Evolutionary conservation across 2,113 vertebrate genomes (phyloP).

Genomic region (Aythya baeri): DNA sequence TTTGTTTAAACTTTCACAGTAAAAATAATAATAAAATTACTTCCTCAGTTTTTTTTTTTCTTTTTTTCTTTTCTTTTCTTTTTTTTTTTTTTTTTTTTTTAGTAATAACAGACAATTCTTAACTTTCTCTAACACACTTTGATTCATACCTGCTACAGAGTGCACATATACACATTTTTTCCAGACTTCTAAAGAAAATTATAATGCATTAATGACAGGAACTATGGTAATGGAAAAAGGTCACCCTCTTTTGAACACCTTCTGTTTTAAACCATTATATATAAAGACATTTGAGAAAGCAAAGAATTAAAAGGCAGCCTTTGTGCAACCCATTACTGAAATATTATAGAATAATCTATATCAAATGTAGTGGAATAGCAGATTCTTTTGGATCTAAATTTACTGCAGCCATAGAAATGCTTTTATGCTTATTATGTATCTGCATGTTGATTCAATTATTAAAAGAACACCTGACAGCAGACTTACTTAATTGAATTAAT

Average conservation of each 20-base stretch:
- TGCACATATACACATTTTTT: constrained; percentile 81
- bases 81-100: constrained; percentile 51
- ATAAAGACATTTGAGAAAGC: constrained; percentile 86
- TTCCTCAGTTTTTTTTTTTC: constrained; percentile 11
- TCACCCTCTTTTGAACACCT: constrained; percentile 86
- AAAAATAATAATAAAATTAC: constrained; percentile 77
- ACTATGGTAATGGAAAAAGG: constrained; percentile 90
- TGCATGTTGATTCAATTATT: constrained; percentile 94
- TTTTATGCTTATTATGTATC: constrained; percentile 90
- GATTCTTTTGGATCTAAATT: constrained; percentile 90
- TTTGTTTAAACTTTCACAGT: constrained; percentile 69
- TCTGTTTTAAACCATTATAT: constrained; percentile 88
- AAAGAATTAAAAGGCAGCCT: constrained; percentile 89
- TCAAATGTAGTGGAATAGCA: constrained; percentile 84
- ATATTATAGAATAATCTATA: constrained; percentile 89
- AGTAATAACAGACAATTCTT: constrained; percentile 77
- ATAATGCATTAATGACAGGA: constrained; percentile 89
- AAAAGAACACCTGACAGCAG: constrained; percentile 89
- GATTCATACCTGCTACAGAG: constrained; percentile 81
- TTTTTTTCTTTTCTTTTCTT: background rate
- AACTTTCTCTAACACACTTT: constrained; percentile 81
- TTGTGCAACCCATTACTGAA: constrained; percentile 87
- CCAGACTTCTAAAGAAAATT: constrained; percentile 88
- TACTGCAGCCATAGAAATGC: constrained; percentile 87
- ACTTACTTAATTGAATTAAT: constrained; percentile 94